Conservation (phyloP, 2,888 invertebrate species). For the Caenorhabditis wallacei region DNA sequence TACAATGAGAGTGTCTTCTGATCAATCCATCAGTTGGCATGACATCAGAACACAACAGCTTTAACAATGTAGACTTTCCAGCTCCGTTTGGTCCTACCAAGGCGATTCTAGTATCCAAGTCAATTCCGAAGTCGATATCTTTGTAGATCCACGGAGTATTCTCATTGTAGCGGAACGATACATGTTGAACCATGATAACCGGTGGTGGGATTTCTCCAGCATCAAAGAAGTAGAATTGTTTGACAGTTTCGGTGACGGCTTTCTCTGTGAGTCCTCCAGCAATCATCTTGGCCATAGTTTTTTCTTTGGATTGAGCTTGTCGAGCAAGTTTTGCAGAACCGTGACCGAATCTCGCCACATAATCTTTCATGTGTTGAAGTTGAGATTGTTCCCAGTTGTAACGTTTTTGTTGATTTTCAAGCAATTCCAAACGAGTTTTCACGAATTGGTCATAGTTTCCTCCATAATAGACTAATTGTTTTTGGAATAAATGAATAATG, state of each 20-base stretch:
- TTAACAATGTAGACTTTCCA: slow-evolving; percentile 97
- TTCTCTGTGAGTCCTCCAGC: slow-evolving; percentile 97
- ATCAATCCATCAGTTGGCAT: slow-evolving; percentile 97
- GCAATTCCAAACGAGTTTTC: slow-evolving; percentile 93
- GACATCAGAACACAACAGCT: slow-evolving; percentile 95
- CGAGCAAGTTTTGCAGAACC: slow-evolving; percentile 98
- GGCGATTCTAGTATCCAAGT: slow-evolving; percentile 95
- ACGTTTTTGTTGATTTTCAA: slow-evolving; percentile 99
- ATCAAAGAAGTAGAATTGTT: slow-evolving; percentile 95
- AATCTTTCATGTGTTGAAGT: slow-evolving; percentile 99
- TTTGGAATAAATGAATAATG: slow-evolving; percentile 95
- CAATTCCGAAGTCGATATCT: slow-evolving; percentile 98
- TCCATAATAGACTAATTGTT: slow-evolving; percentile 94
- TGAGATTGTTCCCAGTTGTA: slow-evolving; percentile 99
- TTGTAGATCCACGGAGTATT: slow-evolving; percentile 92
- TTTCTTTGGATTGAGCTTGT: slow-evolving; percentile 99
- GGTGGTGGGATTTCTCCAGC: slow-evolving; percentile 98
- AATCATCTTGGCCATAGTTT: slow-evolving; percentile 99
- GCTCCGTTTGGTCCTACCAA: slow-evolving; percentile 98
- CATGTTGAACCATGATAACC: slow-evolving; percentile 99
- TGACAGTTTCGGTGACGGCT: slow-evolving; percentile 91
- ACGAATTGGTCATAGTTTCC: slow-evolving; percentile 97
- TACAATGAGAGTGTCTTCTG: slow-evolving; percentile 96
- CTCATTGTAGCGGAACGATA: slow-evolving; percentile 92
- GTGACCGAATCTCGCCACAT: slow-evolving; percentile 99